Evolutionary conservation across 1,140 invertebrate species (phyloP).

Genomic region (Euglossa dilemma): DNA sequence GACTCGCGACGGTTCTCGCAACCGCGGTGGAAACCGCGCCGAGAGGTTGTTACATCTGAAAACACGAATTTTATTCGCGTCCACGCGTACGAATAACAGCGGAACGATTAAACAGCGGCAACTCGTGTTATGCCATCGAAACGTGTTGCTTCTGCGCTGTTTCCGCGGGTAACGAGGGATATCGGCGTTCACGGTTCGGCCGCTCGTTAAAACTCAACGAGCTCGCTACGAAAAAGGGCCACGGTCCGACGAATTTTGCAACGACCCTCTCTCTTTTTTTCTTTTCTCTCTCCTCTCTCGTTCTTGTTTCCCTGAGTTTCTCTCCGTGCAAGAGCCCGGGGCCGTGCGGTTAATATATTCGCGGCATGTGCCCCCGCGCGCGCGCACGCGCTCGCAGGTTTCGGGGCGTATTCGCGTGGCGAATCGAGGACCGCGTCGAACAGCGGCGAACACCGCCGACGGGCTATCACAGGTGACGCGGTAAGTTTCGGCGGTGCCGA

Average conservation of each 20-base stretch:
- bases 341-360: constrained; percentile 48
- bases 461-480: constrained; percentile 61
- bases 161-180: constrained; percentile 22
- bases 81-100: not conserved
- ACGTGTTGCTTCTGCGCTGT: not conserved
- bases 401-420: constrained; percentile 58
- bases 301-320: not conserved
- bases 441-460: constrained; percentile 20
- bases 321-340: not conserved
- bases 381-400: constrained; percentile 25
- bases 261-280: not conserved
- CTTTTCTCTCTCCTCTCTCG: not conserved
- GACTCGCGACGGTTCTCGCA: too few species aligned
- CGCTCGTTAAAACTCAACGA: constrained; percentile 2
- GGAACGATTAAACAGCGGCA: not conserved
- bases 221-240: not conserved
- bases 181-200: constrained; percentile 5
- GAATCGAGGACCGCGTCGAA: constrained; percentile 55
- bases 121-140: not conserved
- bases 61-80: not conserved
- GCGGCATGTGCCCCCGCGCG: constrained; percentile 36
- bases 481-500: constrained; percentile 54
- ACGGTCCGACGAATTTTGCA: constrained; percentile 7
- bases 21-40: too few species aligned
- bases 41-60: too few species aligned